Evolutionary conservation across 2,113 vertebrate species (phyloP), one percentile per base, ranked within the genome.

Genomic region (Mirza zaza): DNA sequence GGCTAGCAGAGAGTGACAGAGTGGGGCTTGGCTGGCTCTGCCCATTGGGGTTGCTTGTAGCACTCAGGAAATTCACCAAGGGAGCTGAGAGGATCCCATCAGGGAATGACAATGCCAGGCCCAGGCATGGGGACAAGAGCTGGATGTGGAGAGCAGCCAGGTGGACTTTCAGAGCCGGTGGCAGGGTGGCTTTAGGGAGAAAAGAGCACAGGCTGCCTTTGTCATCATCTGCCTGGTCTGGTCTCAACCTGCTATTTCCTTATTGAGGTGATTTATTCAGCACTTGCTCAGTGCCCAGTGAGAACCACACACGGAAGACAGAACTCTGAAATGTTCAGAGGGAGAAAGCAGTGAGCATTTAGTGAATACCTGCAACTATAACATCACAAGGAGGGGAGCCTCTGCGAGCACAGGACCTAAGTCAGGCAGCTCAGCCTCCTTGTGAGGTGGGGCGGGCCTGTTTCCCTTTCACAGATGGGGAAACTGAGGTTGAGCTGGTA

Each of bases 401-500:
- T 61, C 59, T 61, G 59, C 10, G 59, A 61, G 59, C 23, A 61
- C 59, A 61, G 63, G 59, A 6, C 73, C 14, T 27, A 67, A 14
- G 12, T 48, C 29, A 50, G 42, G 27, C 59, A 50, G 2, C 18
- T 68, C 32, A 48, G 17, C 34, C 39, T 29, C n/a, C 63, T n/a
- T 18, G 42, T 57, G 50, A 11, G 27, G 25, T 27, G 6, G 2
- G 25, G 18, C 8, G 3, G 32, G 18, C 15, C 45, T 9, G 8
- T 50, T 71, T 61, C 8, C 52, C 63, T 70, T n/a, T 86, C 52
- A 63, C 15, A 8, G 10, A 42, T 29, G 27, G n/a, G 70, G 73
- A 86, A 63, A 80, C 73, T 86, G 81, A 86, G 73, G 55, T 55
- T 48, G 32, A 95, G 50, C 61, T 61, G 61, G 34, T 79, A 84